phyloP scores from a whole-genome alignment of 2,797 vertebrate species.

The Scolopax rusticola region DNA sequence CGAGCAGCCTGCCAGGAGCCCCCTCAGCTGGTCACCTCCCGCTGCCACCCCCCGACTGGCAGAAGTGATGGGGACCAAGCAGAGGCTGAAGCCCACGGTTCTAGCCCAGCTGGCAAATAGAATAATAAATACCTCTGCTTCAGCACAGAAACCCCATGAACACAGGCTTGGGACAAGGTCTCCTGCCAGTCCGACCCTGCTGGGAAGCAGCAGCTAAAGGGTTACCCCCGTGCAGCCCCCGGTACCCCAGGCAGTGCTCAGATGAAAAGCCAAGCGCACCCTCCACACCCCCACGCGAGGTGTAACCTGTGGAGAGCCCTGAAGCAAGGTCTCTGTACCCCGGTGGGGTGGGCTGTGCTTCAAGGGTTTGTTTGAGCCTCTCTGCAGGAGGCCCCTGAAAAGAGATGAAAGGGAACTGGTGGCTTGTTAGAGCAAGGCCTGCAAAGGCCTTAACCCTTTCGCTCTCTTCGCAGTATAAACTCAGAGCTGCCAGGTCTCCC shows the following conservation, averaged over 20 bases:
- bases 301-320: neutral
- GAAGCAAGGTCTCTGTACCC: neutral
- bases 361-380: conserved; percentile 26
- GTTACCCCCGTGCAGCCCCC: neutral
- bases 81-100: neutral
- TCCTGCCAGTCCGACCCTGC: neutral
- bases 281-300: accelerated
- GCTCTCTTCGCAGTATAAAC: neutral
- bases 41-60: neutral
- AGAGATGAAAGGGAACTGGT: neutral
- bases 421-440: neutral
- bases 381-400: neutral
- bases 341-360: neutral
- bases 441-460: neutral
- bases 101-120: neutral
- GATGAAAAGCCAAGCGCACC: neutral
- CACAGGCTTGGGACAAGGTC: neutral
- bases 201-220: neutral
- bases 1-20: neutral
- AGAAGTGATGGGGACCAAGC: neutral
- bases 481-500: neutral
- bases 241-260: neutral
- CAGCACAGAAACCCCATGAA: neutral
- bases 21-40: neutral
- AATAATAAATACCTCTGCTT: neutral